phyloP scores from a whole-genome alignment of 2,797 vertebrate species.

The Urophycis tenuis region DNA sequence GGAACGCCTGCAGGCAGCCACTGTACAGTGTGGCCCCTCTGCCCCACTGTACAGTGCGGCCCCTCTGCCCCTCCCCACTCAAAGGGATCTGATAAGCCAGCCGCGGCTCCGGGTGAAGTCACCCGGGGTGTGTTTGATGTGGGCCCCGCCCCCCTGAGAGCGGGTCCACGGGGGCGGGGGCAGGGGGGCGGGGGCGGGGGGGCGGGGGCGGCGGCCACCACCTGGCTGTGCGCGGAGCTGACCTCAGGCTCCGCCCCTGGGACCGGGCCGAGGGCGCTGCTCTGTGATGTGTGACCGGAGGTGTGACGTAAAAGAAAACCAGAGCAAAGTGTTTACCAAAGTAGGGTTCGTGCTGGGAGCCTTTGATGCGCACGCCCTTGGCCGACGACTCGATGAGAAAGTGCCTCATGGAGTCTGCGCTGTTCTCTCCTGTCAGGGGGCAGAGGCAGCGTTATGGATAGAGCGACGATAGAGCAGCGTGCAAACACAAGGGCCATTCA shows the following conservation, averaged over 20 bases:
- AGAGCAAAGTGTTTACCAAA: constrained; percentile 76
- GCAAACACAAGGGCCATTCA: not conserved
- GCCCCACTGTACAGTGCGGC: too few species aligned
- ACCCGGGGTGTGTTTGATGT: not conserved
- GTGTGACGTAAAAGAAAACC: not conserved
- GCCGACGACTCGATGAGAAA: constrained; percentile 88
- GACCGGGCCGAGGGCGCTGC: not conserved
- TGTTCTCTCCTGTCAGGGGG: constrained; percentile 40
- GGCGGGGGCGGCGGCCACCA: too few species aligned
- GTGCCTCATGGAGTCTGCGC: constrained; percentile 71
- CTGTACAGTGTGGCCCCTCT: too few species aligned
- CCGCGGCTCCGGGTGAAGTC: not conserved
- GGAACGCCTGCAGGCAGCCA: not conserved
- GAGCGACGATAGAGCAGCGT: not conserved
- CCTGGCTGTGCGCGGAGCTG: not conserved
- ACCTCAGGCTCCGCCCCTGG: not conserved
- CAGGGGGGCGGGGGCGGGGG: too few species aligned
- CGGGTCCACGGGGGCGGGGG: not conserved
- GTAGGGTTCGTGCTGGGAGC: constrained; percentile 81
- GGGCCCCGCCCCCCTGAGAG: not conserved
- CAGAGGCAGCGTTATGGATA: not conserved
- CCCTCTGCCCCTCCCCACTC: not conserved
- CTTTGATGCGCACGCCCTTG: constrained; percentile 84
- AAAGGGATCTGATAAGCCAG: not conserved
- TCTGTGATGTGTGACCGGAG: not conserved